phyloP scores from a whole-genome alignment of 2,888 invertebrate species.

The Drosophila pullipes region DNA sequence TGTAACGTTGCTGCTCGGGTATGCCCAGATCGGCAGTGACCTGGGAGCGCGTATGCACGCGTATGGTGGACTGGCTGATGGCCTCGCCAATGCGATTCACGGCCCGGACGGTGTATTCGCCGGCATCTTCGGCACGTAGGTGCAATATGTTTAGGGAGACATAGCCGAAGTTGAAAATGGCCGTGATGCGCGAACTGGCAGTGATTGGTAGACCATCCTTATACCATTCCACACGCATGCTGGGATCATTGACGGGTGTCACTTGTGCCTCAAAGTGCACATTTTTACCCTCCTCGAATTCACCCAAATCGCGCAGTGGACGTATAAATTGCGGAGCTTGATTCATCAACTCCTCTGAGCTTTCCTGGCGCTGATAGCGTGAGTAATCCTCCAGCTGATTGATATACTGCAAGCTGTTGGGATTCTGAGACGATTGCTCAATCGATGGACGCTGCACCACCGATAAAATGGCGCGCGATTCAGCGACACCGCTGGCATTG shows the following conservation, averaged over 20 bases:
- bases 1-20: conserved; percentile 95
- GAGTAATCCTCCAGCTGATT: conserved; percentile 96
- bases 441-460: conserved; percentile 93
- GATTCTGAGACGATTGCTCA: conserved; percentile 95
- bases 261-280: conserved; percentile 97
- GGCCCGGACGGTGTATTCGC: conserved; percentile 96
- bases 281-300: conserved; percentile 95
- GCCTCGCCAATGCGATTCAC: conserved; percentile 96
- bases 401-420: conserved; percentile 95
- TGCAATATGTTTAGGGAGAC: conserved; percentile 99
- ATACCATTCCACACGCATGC: conserved; percentile 98
- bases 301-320: conserved; percentile 93
- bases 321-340: conserved; percentile 95
- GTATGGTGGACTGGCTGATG: conserved; percentile 92
- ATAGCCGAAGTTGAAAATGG: conserved; percentile 99
- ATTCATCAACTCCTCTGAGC: conserved; percentile 91
- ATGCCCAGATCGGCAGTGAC: conserved; percentile 95
- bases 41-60: conserved; percentile 91
- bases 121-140: conserved; percentile 99
- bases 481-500: conserved; percentile 94
- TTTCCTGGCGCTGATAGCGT: conserved; percentile 93
- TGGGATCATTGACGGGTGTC: conserved; percentile 96
- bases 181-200: conserved; percentile 98
- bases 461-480: conserved; percentile 92
- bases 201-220: conserved; percentile 97